Evolutionary conservation across 2,888 invertebrate genomes (phyloP).

Genomic region (Platycnemis pennipes): DNA sequence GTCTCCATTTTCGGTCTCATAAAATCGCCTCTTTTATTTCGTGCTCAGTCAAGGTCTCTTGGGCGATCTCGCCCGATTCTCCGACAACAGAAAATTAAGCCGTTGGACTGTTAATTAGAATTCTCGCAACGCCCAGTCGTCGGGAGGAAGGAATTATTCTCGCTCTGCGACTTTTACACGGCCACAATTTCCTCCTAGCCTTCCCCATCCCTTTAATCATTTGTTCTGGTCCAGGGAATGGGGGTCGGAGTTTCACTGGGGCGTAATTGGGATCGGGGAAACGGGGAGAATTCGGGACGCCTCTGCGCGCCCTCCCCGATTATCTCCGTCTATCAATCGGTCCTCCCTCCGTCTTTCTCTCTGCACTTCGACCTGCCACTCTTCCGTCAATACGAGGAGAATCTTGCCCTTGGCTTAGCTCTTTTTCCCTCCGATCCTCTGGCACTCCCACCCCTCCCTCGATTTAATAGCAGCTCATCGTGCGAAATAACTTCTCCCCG

Average conservation of each 20-base stretch:
- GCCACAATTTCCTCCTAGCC: neutral
- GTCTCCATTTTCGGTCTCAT: neutral
- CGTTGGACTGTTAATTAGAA: neutral
- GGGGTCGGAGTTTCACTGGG: slow-evolving; percentile 35
- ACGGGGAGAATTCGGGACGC: neutral
- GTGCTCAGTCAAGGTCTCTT: neutral
- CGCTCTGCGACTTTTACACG: neutral
- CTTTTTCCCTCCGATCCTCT: neutral
- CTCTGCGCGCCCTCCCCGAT: neutral
- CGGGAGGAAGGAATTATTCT: neutral
- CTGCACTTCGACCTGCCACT: too few relatives aligned
- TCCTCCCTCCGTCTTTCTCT: neutral
- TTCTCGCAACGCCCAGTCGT: neutral
- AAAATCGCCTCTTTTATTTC: neutral
- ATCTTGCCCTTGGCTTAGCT: neutral
- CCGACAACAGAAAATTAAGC: neutral
- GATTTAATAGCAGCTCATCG: neutral
- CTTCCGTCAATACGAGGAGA: neutral
- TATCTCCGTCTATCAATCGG: neutral
- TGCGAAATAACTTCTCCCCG: neutral
- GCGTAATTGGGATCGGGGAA: slow-evolving; percentile 20
- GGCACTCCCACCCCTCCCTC: neutral
- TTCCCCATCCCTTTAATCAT: neutral
- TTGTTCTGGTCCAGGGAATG: slow-evolving; percentile 60
- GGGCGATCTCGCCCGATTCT: neutral